phyloP scores from a whole-genome alignment of 2,113 vertebrate genomes.

The Bagarius yarrelli region DNA sequence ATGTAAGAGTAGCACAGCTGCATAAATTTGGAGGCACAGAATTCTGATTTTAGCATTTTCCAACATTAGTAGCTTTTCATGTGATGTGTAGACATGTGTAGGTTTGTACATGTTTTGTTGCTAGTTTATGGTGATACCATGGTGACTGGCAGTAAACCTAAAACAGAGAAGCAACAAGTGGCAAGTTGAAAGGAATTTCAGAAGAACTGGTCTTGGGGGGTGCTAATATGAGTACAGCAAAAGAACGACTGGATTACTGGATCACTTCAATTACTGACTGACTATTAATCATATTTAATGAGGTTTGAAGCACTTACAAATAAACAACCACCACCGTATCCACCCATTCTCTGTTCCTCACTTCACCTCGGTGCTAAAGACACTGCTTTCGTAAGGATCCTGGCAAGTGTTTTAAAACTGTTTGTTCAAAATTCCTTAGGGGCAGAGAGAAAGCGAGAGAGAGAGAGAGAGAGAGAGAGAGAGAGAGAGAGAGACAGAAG shows the following conservation, averaged over 20 bases:
- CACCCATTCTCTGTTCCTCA: neutral
- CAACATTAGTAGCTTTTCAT: neutral
- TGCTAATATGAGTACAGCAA: neutral
- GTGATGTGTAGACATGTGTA: neutral
- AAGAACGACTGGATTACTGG: neutral
- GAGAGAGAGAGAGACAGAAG: neutral
- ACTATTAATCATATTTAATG: neutral
- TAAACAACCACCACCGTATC: neutral
- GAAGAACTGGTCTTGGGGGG: no score
- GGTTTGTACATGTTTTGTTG: neutral
- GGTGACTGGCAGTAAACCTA: neutral
- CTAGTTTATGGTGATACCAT: neutral
- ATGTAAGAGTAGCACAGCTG: no score
- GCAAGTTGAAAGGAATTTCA: no score
- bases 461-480: neutral
- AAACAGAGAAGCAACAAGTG: neutral
- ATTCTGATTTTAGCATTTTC: neutral
- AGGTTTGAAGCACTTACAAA: neutral
- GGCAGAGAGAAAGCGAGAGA: no score
- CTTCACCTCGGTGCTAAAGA: slow-evolving; percentile 8
- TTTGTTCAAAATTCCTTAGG: slow-evolving; percentile 43
- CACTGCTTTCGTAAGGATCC: neutral
- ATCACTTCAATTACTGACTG: neutral
- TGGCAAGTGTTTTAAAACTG: slow-evolving; percentile 18
- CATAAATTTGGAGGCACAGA: no score